Percentiles rank a stretch among this genome's conserved stretches.
phyloP scores from a whole-genome alignment of 2,888 invertebrate genomes.

The Agrochola circellaris region DNA sequence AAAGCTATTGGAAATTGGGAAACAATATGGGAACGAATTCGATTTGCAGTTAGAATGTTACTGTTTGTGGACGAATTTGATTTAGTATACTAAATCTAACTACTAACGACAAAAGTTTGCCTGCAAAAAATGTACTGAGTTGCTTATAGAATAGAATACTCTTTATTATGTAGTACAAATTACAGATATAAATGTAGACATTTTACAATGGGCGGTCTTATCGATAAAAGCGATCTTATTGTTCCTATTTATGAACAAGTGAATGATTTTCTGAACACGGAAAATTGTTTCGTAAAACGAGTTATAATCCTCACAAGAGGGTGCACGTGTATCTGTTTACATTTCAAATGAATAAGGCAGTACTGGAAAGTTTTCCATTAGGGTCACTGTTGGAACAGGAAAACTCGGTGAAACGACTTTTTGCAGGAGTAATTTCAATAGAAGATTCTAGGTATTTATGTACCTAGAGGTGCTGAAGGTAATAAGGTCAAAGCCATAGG shows the following conservation, averaged over 20 bases:
- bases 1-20: constrained; percentile 40
- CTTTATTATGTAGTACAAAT: background rate
- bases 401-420: background rate
- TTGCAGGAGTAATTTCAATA: no score
- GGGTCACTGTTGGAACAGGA: no score
- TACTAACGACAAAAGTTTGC: no score
- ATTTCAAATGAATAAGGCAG: background rate
- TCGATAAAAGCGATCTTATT: background rate
- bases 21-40: constrained; percentile 9
- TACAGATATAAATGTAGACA: no score
- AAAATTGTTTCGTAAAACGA: background rate
- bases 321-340: background rate
- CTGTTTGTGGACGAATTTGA: background rate
- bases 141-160: background rate
- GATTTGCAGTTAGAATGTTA: constrained; percentile 31
- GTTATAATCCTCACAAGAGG: background rate
- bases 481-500: constrained; percentile 50
- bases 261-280: background rate
- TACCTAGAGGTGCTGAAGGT: background rate
- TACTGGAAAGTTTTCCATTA: background rate
- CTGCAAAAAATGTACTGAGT: background rate
- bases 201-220: background rate
- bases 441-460: background rate
- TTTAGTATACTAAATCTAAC: no score
- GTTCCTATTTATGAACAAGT: background rate